Evolutionary conservation across 2,113 vertebrate species (phyloP).

Genomic region (Panurus biarmicus): DNA sequence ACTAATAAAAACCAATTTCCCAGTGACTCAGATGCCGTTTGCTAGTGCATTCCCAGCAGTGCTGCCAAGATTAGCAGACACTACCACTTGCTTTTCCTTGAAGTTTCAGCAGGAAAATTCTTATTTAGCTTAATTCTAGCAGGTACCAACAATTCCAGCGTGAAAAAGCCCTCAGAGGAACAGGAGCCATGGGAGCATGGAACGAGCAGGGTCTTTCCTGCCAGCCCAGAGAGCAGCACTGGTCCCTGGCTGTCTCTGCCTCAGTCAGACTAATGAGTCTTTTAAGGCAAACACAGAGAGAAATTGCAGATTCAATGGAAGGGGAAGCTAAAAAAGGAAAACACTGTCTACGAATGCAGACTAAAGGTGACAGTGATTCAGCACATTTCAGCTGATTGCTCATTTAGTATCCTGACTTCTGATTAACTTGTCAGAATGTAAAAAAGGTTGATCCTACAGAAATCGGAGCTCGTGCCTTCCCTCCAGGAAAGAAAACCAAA

Average conservation of each 20-base stretch:
- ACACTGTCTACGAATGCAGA: constrained; percentile 22
- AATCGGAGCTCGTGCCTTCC: not conserved
- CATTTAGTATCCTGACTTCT: constrained; percentile 28
- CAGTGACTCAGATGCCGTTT: not conserved
- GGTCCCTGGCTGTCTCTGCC: not conserved
- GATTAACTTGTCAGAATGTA: constrained; percentile 38
- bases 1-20: not conserved
- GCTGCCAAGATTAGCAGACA: not conserved
- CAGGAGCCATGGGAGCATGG: not conserved
- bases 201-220: not conserved
- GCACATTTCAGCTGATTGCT: constrained; percentile 45
- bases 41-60: not conserved
- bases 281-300: constrained; percentile 1
- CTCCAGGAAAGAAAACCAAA: not conserved
- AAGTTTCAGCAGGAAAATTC: not conserved
- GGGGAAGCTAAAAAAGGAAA: constrained; percentile 42
- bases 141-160: not conserved
- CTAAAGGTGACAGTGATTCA: constrained; percentile 63
- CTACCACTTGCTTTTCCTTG: not conserved
- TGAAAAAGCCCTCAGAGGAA: not conserved
- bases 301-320: constrained; percentile 35
- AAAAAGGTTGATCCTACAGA: constrained; percentile 12
- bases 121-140: not conserved
- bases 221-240: not conserved
- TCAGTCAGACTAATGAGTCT: not conserved